Base-by-base conservation (phyloP, 2,888 invertebrate species). In the Merodon equestris region DNA sequence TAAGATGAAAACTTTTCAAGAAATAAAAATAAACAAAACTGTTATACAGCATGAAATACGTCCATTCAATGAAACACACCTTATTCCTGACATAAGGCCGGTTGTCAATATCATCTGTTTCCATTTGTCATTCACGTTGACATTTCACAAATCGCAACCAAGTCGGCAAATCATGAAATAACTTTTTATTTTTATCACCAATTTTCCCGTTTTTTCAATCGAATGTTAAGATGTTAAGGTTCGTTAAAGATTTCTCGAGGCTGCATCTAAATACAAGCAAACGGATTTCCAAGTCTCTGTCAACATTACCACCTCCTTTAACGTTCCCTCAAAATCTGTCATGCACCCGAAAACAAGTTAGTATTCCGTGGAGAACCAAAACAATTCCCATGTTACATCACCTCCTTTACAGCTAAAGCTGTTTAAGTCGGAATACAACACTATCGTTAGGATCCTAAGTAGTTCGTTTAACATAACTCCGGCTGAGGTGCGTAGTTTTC, bases 381-480 rank as follows among this genome's bases (percentile, higher is more conserved):
- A 34, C 18, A 61, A 51, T 45, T 14, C n/a, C 12, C 18, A 19
- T 19, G 54, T 79, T 74, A 79, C 79, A 74, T 79, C 79, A 74
- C 60, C 19, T 61, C 50, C 15, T 48, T 82, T 81, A 67, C 42
- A 87, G 87, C 56, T 86, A 15, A 84, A 83, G 68, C 84, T 82
- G 45, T 83, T 86, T 57, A 83, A 85, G 66, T 53, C 81, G 34
- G 88, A 88, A 83, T 88, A 88, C 67, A 87, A 85, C 54, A 86
- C 88, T 4, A 84, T 86, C 54, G 83, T 88, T 0, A 83, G 83
- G 14, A 81, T 88, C 9, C 73, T 88, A 56, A 84, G 85, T 12
- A 84, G 86, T 42, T 88, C 88, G n/a, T 79, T 87, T 64, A 82
- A 84, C 42, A 44, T 86, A 7, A 84, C 83, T 14, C 83, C 85